Evolutionary conservation across 2,888 invertebrate species (phyloP).

Genomic region (Archips xylosteana): DNA sequence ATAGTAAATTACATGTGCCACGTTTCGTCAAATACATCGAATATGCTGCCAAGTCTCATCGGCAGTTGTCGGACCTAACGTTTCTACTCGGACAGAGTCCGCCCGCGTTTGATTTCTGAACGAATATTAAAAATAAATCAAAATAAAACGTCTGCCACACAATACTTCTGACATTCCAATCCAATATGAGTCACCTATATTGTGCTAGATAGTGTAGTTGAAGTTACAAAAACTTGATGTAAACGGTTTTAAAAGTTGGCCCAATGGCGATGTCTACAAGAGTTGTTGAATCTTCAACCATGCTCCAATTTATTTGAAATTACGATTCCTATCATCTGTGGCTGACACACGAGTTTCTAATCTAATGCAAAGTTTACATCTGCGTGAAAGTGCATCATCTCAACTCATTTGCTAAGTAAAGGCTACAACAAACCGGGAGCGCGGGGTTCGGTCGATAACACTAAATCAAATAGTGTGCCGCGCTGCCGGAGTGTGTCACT

Average conservation of each 20-base stretch:
- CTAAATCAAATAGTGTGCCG: too few species aligned
- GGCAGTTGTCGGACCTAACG: conserved; percentile 79
- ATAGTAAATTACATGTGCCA: conserved; percentile 83
- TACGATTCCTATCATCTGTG: neutral
- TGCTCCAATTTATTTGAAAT: neutral
- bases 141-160: neutral
- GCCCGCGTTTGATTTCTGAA: conserved; percentile 41
- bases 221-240: neutral
- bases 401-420: neutral
- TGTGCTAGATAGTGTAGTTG: neutral
- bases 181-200: too few species aligned
- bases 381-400: neutral
- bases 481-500: too few species aligned
- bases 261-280: neutral
- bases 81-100: conserved; percentile 75
- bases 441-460: too few species aligned
- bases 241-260: neutral
- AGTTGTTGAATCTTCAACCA: neutral
- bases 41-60: conserved; percentile 77
- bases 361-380: conserved; percentile 3
- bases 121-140: conserved; percentile 13
- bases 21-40: conserved; percentile 79
- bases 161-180: neutral
- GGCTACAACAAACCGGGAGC: too few species aligned
- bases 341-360: neutral